phyloP scores from a whole-genome alignment of 2,888 invertebrate genomes.

The Maniola hyperantus region DNA sequence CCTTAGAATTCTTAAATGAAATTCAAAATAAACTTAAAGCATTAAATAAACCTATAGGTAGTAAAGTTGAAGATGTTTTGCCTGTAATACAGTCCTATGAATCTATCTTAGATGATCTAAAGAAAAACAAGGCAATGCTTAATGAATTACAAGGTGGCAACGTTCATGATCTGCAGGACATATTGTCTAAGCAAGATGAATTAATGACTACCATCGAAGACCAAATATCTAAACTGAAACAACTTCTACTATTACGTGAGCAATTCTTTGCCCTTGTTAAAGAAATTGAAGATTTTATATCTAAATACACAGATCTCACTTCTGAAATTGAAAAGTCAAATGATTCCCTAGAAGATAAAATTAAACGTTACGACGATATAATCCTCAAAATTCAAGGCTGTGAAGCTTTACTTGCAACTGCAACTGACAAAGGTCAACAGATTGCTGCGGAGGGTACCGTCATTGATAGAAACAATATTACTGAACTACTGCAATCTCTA shows the following conservation, averaged over 20 bases:
- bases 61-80: slow-evolving; percentile 94
- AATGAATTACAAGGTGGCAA: slow-evolving; percentile 90
- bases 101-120: slow-evolving; percentile 89
- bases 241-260: slow-evolving; percentile 90
- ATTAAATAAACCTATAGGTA: slow-evolving; percentile 93
- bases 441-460: slow-evolving; percentile 95
- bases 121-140: slow-evolving; percentile 89
- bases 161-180: slow-evolving; percentile 89
- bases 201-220: slow-evolving; percentile 92
- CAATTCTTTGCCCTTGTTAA: slow-evolving; percentile 93
- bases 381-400: slow-evolving; percentile 94
- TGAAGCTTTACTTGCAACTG: slow-evolving; percentile 92
- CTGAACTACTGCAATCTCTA: slow-evolving; percentile 92
- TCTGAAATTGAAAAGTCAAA: slow-evolving; percentile 93
- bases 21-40: slow-evolving; percentile 93
- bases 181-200: slow-evolving; percentile 92
- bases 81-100: slow-evolving; percentile 90
- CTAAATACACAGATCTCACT: slow-evolving; percentile 92
- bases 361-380: slow-evolving; percentile 92
- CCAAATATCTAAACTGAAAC: slow-evolving; percentile 90
- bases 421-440: slow-evolving; percentile 95
- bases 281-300: slow-evolving; percentile 93
- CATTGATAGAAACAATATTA: slow-evolving; percentile 93
- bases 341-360: slow-evolving; percentile 92
- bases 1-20: slow-evolving; percentile 89